Evolutionary conservation across 2,888 invertebrate species (phyloP).

Genomic region (Macropis europaea): DNA sequence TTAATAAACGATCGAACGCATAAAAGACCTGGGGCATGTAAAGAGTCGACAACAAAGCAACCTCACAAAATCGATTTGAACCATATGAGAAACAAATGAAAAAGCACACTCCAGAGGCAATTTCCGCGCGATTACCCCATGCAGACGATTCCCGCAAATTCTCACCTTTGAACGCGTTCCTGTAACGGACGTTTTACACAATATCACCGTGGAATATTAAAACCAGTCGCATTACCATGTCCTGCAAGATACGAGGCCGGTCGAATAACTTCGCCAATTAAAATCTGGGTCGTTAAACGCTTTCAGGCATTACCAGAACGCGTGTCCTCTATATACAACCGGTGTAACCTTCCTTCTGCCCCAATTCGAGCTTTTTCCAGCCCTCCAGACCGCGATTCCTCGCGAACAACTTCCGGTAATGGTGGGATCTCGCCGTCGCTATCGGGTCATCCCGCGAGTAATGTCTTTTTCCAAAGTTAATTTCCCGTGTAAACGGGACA

Average conservation of each 20-base stretch:
- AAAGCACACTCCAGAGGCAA: too few relatives aligned
- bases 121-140: too few relatives aligned
- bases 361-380: not conserved
- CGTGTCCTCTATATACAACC: not conserved
- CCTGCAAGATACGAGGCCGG: conserved; percentile 24
- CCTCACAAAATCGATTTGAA: too few relatives aligned
- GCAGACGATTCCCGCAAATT: too few relatives aligned
- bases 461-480: too few relatives aligned
- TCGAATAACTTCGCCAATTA: conserved; percentile 56
- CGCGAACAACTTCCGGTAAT: not conserved
- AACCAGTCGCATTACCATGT: conserved; percentile 6
- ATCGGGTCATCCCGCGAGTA: too few relatives aligned
- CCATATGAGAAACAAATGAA: too few relatives aligned
- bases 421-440: too few relatives aligned
- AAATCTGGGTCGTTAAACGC: conserved; percentile 49
- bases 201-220: not conserved
- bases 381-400: not conserved
- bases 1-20: too few relatives aligned
- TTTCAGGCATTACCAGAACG: conserved; percentile 6
- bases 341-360: conserved; percentile 17
- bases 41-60: too few relatives aligned
- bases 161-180: not conserved
- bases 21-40: too few relatives aligned
- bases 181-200: not conserved
- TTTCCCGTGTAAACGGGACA: too few relatives aligned